phyloP scores from a whole-genome alignment of 2,888 invertebrate genomes.

The Baccha elongata region DNA sequence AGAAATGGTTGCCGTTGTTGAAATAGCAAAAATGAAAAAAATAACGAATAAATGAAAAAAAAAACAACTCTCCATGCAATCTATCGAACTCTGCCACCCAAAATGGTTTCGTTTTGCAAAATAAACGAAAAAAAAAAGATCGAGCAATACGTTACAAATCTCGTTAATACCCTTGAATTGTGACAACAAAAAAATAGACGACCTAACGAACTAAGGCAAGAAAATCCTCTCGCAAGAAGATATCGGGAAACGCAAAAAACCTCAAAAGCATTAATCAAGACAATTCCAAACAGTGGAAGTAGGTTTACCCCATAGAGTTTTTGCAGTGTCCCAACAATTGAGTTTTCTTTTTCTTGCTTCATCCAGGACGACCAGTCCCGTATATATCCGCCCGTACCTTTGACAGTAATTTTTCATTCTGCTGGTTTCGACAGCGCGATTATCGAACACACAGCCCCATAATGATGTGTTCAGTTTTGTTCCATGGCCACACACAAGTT shows the following conservation, averaged over 20 bases:
- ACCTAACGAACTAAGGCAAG: slow-evolving; percentile 15
- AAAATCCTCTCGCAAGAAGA: slow-evolving; percentile 53
- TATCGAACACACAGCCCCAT: slow-evolving; percentile 68
- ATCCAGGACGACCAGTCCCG: not conserved
- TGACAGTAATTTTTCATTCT: slow-evolving; percentile 71
- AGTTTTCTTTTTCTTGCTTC: not conserved
- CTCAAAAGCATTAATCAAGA: slow-evolving; percentile 72
- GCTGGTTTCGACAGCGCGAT: slow-evolving; percentile 72
- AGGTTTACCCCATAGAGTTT: slow-evolving; percentile 15
- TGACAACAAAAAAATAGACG: slow-evolving; percentile 44
- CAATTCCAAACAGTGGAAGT: slow-evolving; percentile 44
- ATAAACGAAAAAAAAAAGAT: slow-evolving; percentile 68
- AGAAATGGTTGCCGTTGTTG: slow-evolving; percentile 37
- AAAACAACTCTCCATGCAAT: slow-evolving; percentile 12
- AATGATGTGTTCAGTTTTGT: slow-evolving; percentile 60
- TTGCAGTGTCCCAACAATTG: slow-evolving; percentile 12
- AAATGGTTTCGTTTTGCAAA: slow-evolving; percentile 64
- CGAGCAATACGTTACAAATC: slow-evolving; percentile 66
- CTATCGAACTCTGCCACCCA: slow-evolving; percentile 39
- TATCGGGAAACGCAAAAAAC: slow-evolving; percentile 61
- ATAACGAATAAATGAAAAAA: too few species aligned
- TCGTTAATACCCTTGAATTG: slow-evolving; percentile 67
- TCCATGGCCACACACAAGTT: slow-evolving; percentile 14
- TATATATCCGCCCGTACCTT: slow-evolving; percentile 41
- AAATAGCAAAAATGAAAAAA: not conserved